These are phyloP conservation scores for Phyllostomus hastatus DNA, from an alignment of 2,113 vertebrate species.

Conservation along the genomic window DNA sequence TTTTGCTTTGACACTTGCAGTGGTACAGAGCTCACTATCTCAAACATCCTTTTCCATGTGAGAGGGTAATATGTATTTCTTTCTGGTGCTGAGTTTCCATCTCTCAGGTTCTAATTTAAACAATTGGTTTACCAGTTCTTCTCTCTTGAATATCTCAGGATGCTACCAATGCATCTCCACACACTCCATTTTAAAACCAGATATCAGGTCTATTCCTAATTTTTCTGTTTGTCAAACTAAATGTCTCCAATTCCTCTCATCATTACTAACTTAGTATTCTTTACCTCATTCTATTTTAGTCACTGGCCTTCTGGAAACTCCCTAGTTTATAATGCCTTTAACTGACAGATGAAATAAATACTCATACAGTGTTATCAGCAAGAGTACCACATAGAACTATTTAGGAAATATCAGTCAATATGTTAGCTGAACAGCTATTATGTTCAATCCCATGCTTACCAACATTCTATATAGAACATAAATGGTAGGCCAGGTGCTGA, in stretches of 20 bases:
- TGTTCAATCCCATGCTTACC: background rate
- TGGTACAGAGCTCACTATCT: background rate
- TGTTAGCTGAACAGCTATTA: background rate
- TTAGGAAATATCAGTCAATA: background rate
- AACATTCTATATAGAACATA: background rate
- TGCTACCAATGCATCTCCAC: background rate
- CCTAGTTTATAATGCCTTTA: background rate
- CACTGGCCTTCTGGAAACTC: background rate
- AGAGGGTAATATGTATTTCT: background rate
- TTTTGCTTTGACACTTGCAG: background rate
- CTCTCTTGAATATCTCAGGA: background rate
- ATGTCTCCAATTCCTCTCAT: background rate
- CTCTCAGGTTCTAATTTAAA: background rate
- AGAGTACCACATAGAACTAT: background rate
- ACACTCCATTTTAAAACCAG: background rate
- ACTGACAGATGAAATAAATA: background rate
- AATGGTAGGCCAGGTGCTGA: background rate
- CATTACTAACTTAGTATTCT: background rate
- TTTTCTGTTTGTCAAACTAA: background rate
- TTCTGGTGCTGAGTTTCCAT: background rate
- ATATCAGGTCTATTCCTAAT: background rate
- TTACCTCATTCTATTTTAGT: background rate
- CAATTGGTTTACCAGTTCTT: background rate
- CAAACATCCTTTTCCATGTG: background rate
- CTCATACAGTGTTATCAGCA: background rate